Percentiles rank a stretch among this genome's conserved stretches.
These are phyloP conservation scores for Episyrphus balteatus DNA, from an alignment of 1,140 invertebrate species.

Conservation along the genomic window DNA sequence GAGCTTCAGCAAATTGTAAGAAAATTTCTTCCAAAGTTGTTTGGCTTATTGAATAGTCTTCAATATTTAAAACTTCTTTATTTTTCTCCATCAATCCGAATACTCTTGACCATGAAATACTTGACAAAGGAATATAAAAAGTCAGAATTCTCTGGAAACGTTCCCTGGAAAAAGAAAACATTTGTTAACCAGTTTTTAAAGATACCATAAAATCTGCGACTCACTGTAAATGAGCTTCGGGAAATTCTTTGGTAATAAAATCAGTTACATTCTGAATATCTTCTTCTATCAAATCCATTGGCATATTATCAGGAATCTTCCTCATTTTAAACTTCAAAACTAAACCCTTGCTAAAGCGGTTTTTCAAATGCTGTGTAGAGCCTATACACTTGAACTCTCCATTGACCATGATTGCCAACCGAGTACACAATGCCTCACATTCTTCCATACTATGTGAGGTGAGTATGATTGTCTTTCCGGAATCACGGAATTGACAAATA, in stretches of 20 bases:
- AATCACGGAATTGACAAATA: slow-evolving; percentile 42
- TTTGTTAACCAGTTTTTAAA: slow-evolving; percentile 13
- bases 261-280: slow-evolving; percentile 2
- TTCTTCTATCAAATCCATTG: neutral
- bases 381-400: slow-evolving; percentile 60
- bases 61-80: slow-evolving; percentile 45
- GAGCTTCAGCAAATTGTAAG: slow-evolving; percentile 16
- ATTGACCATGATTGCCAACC: slow-evolving; percentile 77
- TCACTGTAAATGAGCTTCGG: slow-evolving; percentile 19
- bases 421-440: slow-evolving; percentile 72
- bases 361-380: slow-evolving; percentile 52
- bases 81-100: slow-evolving; percentile 60
- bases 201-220: too few relatives aligned
- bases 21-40: slow-evolving; percentile 69
- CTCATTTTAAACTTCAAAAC: slow-evolving; percentile 7
- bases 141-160: slow-evolving; percentile 42
- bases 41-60: slow-evolving; percentile 71
- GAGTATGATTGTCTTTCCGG: slow-evolving; percentile 55
- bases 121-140: slow-evolving; percentile 49
- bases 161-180: slow-evolving; percentile 32
- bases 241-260: slow-evolving; percentile 30
- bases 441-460: slow-evolving; percentile 73
- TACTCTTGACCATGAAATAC: slow-evolving; percentile 52
- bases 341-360: slow-evolving; percentile 53
- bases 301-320: neutral